Evolutionary conservation across 1,140 invertebrate species (phyloP).

Genomic region (Octopus sinensis): DNA sequence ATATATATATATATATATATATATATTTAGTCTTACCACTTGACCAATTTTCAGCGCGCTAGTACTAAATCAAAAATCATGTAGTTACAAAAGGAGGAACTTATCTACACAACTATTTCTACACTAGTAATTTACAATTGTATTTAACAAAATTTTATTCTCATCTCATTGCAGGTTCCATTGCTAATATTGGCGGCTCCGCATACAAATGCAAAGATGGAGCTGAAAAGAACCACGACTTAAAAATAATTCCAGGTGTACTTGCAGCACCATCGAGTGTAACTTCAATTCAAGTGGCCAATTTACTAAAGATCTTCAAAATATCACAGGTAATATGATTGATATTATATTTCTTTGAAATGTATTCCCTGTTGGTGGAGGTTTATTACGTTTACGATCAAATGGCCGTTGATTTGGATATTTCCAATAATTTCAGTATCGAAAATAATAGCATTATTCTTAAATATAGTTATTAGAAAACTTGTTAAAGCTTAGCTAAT

Average conservation of each 20-base stretch:
- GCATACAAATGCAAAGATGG: constrained; percentile 73
- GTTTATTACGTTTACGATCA: no score
- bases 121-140: no score
- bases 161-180: constrained; percentile 71
- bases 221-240: constrained; percentile 77
- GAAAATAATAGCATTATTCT: no score
- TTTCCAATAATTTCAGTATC: no score
- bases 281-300: constrained; percentile 93
- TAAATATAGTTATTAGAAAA: no score
- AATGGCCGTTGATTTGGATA: no score
- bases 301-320: constrained; percentile 86
- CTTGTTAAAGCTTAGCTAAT: no score
- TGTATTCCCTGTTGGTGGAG: not conserved
- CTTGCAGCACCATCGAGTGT: constrained; percentile 93
- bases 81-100: no score
- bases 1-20: not conserved
- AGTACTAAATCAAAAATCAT: no score
- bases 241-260: constrained; percentile 90
- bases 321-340: constrained; percentile 79
- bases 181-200: constrained; percentile 87
- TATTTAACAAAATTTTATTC: not conserved
- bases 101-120: no score
- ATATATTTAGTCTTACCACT: not conserved
- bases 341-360: not conserved
- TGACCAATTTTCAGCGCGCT: no score